Evolutionary conservation across 2,888 invertebrate species (phyloP), one percentile per base, ranked within the genome.

Genomic region (Pollenia amentaria): DNA sequence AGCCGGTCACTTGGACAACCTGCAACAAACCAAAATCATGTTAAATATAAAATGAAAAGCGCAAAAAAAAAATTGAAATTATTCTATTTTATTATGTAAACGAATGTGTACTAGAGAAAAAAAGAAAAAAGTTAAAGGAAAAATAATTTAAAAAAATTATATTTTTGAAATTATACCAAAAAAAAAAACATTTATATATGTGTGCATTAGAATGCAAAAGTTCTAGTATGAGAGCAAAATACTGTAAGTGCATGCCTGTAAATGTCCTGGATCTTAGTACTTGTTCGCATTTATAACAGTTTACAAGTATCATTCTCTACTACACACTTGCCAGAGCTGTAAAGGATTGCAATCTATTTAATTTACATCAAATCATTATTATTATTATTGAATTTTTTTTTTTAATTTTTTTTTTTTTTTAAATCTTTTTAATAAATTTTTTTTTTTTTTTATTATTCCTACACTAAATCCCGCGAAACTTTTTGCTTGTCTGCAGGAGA

Each of bases 91-190:
- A 62, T 51, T 53, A 76, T 48, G 48, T 11, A 16, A 29, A 60
- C 38, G 8, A 29, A 38, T 70, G 42, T 18, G 40, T 40, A 4
- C 14, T 12, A 9, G n/a, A 67, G 9, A 11, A 18, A 18, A 12
- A 57, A 21, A 1, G 11, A 18, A 16, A 16, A 40, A 51, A 10
- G 51, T 21, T 21, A n/a, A 64, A 11, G 9, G 12, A 12, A 57
- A 44, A 42, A 14, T 55, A 44, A 16, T 57, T 72, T 70, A 42
- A n/a, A 55, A 14, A n/a, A 57, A 72, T 72, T 72, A 29, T 29
- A 57, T 57, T 46, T 57, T 62, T 38, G 16, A 62, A 42, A 62
- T 40, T 2, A 62, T 40, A 29, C 57, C 7, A 38, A 38, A 8
- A 38, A 14, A 29, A 29, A 29, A 29, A 29, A 29, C 29, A 29